Evolutionary conservation across 1,140 invertebrate genomes (phyloP).

Genomic region (Oppia nitens): DNA sequence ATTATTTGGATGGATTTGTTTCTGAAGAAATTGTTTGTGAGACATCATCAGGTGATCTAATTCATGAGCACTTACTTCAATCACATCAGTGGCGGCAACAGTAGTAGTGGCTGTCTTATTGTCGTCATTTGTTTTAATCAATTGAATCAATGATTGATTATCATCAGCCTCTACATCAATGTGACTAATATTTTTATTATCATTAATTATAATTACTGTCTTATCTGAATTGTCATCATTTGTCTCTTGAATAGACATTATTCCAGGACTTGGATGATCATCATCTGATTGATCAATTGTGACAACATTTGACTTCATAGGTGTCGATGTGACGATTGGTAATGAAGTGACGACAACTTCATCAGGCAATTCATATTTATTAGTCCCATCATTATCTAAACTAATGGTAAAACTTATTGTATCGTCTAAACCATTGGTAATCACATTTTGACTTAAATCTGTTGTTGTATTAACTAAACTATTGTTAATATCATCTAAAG

Average conservation of each 20-base stretch:
- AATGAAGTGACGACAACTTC: no score
- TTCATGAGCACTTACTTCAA: conserved; percentile 11
- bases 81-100: no score
- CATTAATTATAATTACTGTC: no score
- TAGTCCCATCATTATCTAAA: no score
- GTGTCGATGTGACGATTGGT: no score
- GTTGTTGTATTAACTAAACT: not conserved
- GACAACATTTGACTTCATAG: not conserved
- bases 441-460: not conserved
- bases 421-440: not conserved
- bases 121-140: no score
- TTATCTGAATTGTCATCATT: no score
- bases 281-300: not conserved
- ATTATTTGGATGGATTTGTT: not conserved
- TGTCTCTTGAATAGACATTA: no score
- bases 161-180: not conserved
- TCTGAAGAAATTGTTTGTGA: conserved; percentile 3
- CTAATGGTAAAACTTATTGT: not conserved
- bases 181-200: no score
- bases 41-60: conserved; percentile 12
- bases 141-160: no score
- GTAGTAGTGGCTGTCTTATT: no score
- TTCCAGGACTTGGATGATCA: not conserved
- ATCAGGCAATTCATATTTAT: no score
- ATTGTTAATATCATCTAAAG: not conserved